These are phyloP conservation scores for Silurus asotus DNA, from an alignment of 2,113 vertebrate genomes.

Conservation along the genomic window DNA sequence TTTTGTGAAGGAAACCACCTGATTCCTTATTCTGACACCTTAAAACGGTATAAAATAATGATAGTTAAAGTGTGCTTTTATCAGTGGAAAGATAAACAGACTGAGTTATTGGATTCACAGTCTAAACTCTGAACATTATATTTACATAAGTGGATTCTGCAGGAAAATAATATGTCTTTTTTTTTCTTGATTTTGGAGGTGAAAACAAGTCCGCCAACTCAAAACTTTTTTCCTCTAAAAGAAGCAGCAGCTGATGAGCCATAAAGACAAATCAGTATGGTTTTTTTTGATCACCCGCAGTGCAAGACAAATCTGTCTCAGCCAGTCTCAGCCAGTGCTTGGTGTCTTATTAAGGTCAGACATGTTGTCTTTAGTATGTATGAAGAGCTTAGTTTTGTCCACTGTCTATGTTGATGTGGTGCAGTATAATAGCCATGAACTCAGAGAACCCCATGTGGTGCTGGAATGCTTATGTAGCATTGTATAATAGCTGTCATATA, in stretches of 20 bases:
- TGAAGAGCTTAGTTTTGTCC: conserved; percentile 1
- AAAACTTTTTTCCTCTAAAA: neutral
- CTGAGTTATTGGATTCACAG: conserved; percentile 59
- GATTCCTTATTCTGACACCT: conserved; percentile 61
- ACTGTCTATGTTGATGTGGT: neutral
- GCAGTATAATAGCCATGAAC: neutral
- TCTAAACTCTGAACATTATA: conserved; percentile 59
- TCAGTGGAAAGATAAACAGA: conserved; percentile 61
- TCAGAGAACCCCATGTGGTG: neutral
- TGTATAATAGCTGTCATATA: conserved; percentile 3
- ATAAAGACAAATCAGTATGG: neutral
- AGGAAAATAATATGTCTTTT: conserved; percentile 40
- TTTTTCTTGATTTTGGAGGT: conserved; percentile 37
- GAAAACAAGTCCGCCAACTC: neutral
- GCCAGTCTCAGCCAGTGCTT: neutral
- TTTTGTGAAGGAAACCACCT: conserved; percentile 72
- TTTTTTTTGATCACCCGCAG: conserved; percentile 15
- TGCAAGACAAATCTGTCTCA: neutral
- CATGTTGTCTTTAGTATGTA: conserved; percentile 12
- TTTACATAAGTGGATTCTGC: conserved; percentile 57
- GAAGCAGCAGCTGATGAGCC: conserved; percentile 21
- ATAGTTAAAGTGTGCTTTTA: conserved; percentile 49
- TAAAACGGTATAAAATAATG: conserved; percentile 50
- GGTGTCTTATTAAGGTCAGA: neutral
- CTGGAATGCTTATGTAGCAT: neutral